These are phyloP conservation scores for Chelon labrosus DNA, from an alignment of 2,797 vertebrate genomes.

Conservation along the genomic window DNA sequence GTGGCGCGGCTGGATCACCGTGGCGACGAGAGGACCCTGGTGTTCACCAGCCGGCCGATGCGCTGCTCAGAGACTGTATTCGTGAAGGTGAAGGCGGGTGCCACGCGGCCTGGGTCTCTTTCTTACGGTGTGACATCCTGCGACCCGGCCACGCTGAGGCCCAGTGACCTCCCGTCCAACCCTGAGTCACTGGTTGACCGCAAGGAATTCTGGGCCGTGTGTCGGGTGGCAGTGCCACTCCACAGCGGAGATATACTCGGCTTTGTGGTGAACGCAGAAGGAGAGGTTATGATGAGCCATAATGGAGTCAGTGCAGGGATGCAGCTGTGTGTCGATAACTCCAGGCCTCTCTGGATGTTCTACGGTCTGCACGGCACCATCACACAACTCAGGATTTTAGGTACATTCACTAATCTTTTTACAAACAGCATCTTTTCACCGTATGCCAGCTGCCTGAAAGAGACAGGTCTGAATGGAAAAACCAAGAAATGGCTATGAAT, in stretches of 20 bases:
- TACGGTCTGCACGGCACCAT: conserved; percentile 89
- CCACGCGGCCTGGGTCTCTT: conserved; percentile 78
- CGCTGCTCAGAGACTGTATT: conserved; percentile 91
- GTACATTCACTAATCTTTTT: conserved; percentile 75
- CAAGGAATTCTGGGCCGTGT: conserved; percentile 95
- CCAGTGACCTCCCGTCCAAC: conserved; percentile 90
- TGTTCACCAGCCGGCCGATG: conserved; percentile 91
- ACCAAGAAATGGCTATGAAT: background rate
- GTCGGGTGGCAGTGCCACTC: conserved; percentile 87
- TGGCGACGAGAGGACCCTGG: conserved; percentile 91
- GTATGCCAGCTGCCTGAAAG: background rate
- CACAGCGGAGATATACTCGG: conserved; percentile 93
- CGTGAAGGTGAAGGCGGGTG: conserved; percentile 87
- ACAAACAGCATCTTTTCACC: background rate
- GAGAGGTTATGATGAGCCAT: conserved; percentile 92
- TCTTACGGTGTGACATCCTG: conserved; percentile 94
- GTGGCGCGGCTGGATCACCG: conserved; percentile 88
- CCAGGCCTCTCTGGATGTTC: conserved; percentile 96
- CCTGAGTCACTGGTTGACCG: conserved; percentile 92
- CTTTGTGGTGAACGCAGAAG: conserved; percentile 89
- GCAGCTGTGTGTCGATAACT: conserved; percentile 94
- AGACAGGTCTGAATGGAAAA: background rate
- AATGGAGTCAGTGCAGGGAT: conserved; percentile 89
- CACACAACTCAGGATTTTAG: conserved; percentile 93
- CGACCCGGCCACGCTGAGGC: conserved; percentile 88